Conservation (phyloP, 2,113 vertebrate genomes). For the Chiloscyllium plagiosum region DNA sequence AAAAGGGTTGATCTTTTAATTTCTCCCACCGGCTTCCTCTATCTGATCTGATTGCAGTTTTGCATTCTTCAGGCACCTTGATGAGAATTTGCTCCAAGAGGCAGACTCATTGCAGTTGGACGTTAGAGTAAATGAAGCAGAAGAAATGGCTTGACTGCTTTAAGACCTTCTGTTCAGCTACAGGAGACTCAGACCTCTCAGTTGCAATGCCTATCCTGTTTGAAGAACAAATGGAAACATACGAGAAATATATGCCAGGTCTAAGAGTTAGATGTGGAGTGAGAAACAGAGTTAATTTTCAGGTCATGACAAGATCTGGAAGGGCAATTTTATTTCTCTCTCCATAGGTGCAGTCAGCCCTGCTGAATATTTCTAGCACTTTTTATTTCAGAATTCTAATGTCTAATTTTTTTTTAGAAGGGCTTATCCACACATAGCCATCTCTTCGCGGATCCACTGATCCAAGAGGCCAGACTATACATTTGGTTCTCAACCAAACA, state of each 20-base stretch:
- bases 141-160: not conserved
- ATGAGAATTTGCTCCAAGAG: not conserved
- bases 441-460: not conserved
- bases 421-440: not conserved
- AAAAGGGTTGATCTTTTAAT: not conserved
- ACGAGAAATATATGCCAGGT: too few species aligned
- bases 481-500: not conserved
- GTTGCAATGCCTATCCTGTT: not conserved
- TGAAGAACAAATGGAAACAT: not conserved
- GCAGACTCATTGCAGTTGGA: not conserved
- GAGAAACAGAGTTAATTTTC: too few species aligned
- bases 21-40: not conserved
- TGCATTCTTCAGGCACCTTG: not conserved
- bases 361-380: too few species aligned
- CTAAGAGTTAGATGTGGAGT: too few species aligned
- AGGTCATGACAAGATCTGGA: too few species aligned
- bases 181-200: not conserved
- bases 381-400: too few species aligned
- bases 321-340: too few species aligned
- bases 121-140: not conserved
- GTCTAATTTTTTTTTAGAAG: too few species aligned
- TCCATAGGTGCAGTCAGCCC: too few species aligned
- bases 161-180: not conserved
- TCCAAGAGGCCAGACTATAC: not conserved
- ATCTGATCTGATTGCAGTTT: not conserved